Percentiles rank a stretch among this genome's conserved stretches.
Conservation (phyloP, 2,113 vertebrate species). For the Sebastes schlegelii region DNA sequence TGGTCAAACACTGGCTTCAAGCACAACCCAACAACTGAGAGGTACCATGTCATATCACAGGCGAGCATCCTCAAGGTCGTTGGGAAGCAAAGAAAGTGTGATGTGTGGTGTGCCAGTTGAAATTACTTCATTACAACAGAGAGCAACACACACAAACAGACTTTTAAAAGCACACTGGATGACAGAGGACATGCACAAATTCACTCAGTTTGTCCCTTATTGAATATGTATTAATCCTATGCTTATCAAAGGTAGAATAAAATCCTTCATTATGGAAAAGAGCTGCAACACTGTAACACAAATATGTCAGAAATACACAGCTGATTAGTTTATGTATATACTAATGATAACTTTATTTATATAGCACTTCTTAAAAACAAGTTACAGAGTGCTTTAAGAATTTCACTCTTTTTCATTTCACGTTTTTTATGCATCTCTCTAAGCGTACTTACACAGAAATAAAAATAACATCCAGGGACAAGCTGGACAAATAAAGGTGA, state of each 20-base stretch:
- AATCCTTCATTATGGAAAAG: background rate
- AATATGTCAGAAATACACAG: background rate
- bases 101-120: background rate
- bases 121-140: background rate
- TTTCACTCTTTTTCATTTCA: no score
- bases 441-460: no score
- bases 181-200: background rate
- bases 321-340: background rate
- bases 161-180: background rate
- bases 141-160: background rate
- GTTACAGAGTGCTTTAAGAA: background rate
- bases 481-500: no score
- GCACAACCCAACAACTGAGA: constrained; percentile 31
- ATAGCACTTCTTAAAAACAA: background rate
- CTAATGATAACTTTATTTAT: background rate
- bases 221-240: background rate
- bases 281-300: background rate
- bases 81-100: background rate
- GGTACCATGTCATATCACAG: constrained; percentile 33
- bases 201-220: no score
- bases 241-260: background rate
- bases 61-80: constrained; percentile 62
- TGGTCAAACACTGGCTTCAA: constrained; percentile 57
- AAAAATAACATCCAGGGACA: no score
- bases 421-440: no score